Base-by-base conservation (phyloP, 2,797 vertebrate species). In the Lutjanus argentimaculatus region DNA sequence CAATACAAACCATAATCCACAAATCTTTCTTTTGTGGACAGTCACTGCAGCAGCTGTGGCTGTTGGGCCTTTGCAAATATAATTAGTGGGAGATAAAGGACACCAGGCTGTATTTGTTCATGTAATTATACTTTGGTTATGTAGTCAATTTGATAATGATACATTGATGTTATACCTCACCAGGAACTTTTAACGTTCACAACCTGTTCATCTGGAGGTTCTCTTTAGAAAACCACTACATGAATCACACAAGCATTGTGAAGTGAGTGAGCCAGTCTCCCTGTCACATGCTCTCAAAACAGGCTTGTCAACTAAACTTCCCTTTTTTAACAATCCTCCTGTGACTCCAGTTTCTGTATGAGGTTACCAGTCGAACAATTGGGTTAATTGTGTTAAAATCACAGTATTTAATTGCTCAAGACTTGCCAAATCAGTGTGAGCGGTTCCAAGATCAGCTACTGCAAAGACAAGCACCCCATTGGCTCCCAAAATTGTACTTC, bases 281-380 rank as follows among this genome's bases (percentile, higher is more conserved):
- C 61, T 36, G 64, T 86, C 79, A 83, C 83, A 67, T 72, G 82
- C 52, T 82, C 22, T 40, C 25, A 56, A 36, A 88, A 75, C 82
- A 75, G 52, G 51, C 64, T 30, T 14, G 65, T 79, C 58, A 66
- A 58, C 62, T 59, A 7, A 36, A 90, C 82, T 95, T 95, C 93
- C 86, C 64, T 43, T 86, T 82, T 83, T 64, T 8, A 22, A n/a
- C 48, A 57, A 1, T 11, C 58, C 8, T 82, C n/a, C 30, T 69
- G 43, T 56, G 48, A 72, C 61, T 48, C 72, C 46, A 80, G 74
- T 90, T 90, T 82, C 68, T 63, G 36, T 57, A 73, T 84, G 40
- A 83, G 53, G 15, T 45, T 66, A 25, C 15, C 40, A 12, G 7
- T 70, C 21, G 51, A 55, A 25, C 17, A 9, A 17, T 42, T 36